Conservation (phyloP, 2,797 vertebrate genomes). For the Podarcis siculus region DNA sequence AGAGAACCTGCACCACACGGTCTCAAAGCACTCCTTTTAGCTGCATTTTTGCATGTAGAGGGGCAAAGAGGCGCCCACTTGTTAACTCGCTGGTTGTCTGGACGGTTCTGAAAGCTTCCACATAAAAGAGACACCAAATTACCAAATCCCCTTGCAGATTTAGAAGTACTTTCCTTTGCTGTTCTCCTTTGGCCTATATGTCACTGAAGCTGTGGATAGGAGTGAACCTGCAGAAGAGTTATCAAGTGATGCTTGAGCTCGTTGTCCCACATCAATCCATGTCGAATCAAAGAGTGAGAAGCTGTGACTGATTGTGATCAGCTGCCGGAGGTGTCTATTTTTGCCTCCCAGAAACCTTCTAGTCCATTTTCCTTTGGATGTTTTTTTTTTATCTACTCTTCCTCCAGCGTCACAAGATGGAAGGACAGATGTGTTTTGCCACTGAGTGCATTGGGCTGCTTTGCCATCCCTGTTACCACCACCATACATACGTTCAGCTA, state of each 20-base stretch:
- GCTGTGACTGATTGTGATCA: not conserved
- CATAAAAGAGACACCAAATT: not conserved
- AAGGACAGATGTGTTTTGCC: not conserved
- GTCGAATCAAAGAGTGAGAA: not conserved
- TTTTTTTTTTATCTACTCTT: not conserved
- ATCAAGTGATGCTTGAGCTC: not conserved
- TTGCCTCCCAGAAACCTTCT: too few relatives aligned
- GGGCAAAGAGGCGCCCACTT: constrained; percentile 7
- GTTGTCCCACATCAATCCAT: not conserved
- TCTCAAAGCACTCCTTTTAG: constrained; percentile 56
- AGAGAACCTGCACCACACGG: constrained; percentile 36
- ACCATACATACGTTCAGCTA: not conserved
- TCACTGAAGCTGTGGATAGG: fast-evolving
- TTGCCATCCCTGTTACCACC: not conserved
- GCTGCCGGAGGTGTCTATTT: too few relatives aligned
- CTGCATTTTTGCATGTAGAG: constrained; percentile 57
- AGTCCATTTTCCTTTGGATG: not conserved
- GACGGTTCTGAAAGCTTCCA: not conserved
- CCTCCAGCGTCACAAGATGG: not conserved
- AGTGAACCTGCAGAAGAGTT: fast-evolving
- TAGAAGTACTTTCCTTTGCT: not conserved
- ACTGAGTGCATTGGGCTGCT: not conserved
- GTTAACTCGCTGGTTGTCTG: not conserved
- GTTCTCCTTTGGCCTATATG: not conserved
- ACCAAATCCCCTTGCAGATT: not conserved